A percentile compares a stretch with the other conserved stretches of the same genome.
Evolutionary conservation across 2,888 invertebrate genomes (phyloP).

Genomic region (Troilus luridus): DNA sequence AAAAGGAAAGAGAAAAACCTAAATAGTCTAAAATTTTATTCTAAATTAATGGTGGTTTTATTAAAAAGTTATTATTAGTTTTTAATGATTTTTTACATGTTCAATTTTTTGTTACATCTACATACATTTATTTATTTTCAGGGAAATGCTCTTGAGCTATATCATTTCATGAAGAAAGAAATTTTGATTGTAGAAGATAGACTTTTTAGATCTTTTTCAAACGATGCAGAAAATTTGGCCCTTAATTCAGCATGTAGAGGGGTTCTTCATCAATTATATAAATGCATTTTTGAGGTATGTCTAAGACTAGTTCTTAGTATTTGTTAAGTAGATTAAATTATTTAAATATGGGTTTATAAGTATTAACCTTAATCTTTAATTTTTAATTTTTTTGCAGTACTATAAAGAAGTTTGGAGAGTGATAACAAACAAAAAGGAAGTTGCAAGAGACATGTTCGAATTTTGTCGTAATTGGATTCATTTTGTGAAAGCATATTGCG

Average conservation of each 20-base stretch:
- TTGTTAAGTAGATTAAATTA: background rate
- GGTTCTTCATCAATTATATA: conserved; percentile 88
- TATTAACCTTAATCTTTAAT: background rate
- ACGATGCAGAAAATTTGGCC: conserved; percentile 74
- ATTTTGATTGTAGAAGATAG: conserved; percentile 75
- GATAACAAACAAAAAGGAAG: conserved; percentile 67
- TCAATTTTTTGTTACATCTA: conserved; percentile 54
- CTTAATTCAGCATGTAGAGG: conserved; percentile 79
- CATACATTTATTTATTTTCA: conserved; percentile 67
- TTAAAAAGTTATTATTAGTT: too few relatives aligned
- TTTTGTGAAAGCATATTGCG: conserved; percentile 88
- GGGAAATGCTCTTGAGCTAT: conserved; percentile 74
- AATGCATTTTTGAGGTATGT: conserved; percentile 88
- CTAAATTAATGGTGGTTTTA: too few relatives aligned
- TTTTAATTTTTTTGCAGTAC: conserved; percentile 68
- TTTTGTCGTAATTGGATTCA: conserved; percentile 91
- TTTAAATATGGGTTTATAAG: background rate
- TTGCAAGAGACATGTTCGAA: conserved; percentile 76
- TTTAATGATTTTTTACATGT: too few relatives aligned
- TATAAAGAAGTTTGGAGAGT: conserved; percentile 75
- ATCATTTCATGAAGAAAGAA: conserved; percentile 73
- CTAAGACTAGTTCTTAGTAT: background rate
- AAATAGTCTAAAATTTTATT: too few relatives aligned
- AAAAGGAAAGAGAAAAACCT: too few relatives aligned
- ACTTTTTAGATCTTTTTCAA: conserved; percentile 72